Evolutionary conservation across 2,113 vertebrate genomes (phyloP).

Genomic region (Galemys pyrenaicus): DNA sequence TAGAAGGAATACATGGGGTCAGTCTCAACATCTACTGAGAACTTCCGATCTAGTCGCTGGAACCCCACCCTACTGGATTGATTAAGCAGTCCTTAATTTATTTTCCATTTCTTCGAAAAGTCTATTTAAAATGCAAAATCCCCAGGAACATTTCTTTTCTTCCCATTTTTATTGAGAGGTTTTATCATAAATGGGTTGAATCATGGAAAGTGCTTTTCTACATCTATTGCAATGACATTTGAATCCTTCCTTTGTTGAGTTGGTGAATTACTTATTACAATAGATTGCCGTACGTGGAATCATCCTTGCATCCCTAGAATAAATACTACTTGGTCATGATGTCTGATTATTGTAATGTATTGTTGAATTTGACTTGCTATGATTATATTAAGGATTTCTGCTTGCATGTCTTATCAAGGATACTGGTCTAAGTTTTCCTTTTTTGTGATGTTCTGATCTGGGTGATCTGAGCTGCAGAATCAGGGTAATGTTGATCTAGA

Average conservation of each 20-base stretch:
- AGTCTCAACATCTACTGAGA: too few species aligned
- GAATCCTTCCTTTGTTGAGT: neutral
- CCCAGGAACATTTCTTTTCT: neutral
- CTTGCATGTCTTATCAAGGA: neutral
- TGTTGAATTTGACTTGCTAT: neutral
- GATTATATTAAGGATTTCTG: neutral
- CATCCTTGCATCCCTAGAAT: neutral
- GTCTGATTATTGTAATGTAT: neutral
- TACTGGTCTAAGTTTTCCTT: neutral
- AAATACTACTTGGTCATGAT: neutral
- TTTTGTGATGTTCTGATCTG: neutral
- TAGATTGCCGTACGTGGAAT: neutral
- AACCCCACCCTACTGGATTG: neutral
- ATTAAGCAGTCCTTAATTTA: neutral
- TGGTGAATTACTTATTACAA: neutral
- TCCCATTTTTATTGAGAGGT: neutral
- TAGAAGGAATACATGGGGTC: neutral
- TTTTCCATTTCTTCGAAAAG: neutral
- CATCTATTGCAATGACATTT: neutral
- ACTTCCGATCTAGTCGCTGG: neutral
- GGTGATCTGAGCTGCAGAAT: too few species aligned
- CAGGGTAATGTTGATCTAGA: neutral
- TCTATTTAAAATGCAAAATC: neutral
- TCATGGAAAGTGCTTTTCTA: neutral
- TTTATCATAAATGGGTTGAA: neutral